A percentile compares a stretch with the other conserved stretches of the same genome.
Evolutionary conservation across 2,797 vertebrate genomes (phyloP).

Genomic region (Falco berigora): DNA sequence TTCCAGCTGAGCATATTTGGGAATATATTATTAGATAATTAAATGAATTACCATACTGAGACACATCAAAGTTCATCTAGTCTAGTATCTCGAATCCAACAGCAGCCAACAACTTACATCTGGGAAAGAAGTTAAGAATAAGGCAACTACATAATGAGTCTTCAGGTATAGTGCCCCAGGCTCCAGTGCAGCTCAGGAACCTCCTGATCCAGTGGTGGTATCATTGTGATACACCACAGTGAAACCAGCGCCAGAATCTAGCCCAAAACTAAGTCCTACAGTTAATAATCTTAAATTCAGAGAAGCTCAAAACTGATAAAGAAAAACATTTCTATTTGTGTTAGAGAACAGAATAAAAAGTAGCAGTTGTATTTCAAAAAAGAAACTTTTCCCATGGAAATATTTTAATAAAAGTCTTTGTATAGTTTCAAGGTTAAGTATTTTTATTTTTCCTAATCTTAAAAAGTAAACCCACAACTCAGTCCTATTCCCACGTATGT

Average conservation of each 20-base stretch:
- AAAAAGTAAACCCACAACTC: neutral
- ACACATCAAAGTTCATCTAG: neutral
- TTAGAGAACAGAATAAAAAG: neutral
- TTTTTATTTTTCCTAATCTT: neutral
- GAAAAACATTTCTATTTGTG: accelerated
- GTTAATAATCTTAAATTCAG: neutral
- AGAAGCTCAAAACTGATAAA: neutral
- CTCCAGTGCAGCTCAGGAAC: neutral
- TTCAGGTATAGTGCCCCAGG: neutral
- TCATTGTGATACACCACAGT: no score
- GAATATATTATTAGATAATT: neutral
- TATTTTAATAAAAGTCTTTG: neutral
- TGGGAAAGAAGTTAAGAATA: neutral
- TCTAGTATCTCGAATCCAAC: neutral
- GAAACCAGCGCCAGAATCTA: neutral
- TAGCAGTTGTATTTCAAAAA: neutral
- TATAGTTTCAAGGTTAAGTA: neutral
- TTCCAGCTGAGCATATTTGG: neutral
- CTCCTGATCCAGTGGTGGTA: neutral
- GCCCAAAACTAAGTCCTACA: neutral
- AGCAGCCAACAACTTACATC: neutral
- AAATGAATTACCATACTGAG: neutral
- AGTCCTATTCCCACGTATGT: neutral
- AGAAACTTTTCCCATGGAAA: neutral
- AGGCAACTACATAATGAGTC: no score